A percentile compares a stretch with the other conserved stretches of the same genome.
phyloP scores from a whole-genome alignment of 2,113 vertebrate genomes.

The Cathartes aura region DNA sequence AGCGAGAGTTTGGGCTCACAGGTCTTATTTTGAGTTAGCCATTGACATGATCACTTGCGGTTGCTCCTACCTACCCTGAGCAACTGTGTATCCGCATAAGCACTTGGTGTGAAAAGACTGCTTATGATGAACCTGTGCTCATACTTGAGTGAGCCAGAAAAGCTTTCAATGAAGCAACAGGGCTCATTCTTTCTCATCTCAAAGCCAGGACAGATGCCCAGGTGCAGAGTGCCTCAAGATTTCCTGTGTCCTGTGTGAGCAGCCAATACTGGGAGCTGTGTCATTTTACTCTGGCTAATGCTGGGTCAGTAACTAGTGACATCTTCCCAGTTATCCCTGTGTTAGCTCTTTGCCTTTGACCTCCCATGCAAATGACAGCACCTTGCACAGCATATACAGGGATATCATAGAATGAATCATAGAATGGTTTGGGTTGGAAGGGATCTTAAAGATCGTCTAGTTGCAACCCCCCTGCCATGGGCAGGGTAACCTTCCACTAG shows the following conservation, averaged over 20 bases:
- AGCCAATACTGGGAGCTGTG: background rate
- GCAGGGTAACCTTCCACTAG: no score
- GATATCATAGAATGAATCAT: background rate
- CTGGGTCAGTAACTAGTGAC: accelerated
- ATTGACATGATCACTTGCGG: background rate
- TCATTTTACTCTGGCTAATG: background rate
- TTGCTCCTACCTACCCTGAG: background rate
- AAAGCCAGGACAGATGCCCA: background rate
- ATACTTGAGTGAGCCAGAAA: background rate
- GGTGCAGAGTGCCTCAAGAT: background rate
- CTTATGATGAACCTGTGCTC: background rate
- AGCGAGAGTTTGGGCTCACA: background rate
- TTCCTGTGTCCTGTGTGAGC: background rate
- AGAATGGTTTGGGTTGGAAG: no score
- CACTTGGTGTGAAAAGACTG: background rate
- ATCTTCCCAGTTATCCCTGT: background rate
- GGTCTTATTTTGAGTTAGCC: background rate
- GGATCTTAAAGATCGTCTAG: no score
- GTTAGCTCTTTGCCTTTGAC: background rate
- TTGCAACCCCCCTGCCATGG: no score
- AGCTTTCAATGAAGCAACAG: background rate
- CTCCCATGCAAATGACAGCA: no score
- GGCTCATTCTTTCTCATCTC: background rate
- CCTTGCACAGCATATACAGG: background rate
- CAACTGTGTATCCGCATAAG: background rate